phyloP scores from a whole-genome alignment of 2,113 vertebrate species.

The Oreotragus oreotragus region DNA sequence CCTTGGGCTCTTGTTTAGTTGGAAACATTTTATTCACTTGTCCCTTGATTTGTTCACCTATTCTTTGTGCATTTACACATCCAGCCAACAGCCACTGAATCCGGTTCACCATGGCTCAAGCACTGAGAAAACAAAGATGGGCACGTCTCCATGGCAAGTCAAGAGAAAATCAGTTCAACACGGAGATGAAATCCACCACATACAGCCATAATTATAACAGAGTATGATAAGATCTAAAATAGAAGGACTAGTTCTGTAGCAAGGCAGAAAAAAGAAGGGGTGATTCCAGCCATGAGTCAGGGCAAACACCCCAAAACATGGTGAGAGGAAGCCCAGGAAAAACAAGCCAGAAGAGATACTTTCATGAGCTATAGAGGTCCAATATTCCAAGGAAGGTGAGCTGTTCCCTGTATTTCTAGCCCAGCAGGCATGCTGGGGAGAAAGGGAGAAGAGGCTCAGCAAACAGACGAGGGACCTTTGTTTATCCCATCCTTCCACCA shows the following conservation, averaged over 20 bases:
- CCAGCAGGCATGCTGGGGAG: background rate
- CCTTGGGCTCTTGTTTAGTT: background rate
- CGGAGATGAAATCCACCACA: background rate
- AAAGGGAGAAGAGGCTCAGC: background rate
- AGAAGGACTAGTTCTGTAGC: background rate
- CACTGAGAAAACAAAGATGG: background rate
- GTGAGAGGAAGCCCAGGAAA: background rate
- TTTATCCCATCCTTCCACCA: background rate
- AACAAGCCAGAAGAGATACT: fast-evolving
- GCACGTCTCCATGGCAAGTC: background rate
- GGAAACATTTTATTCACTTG: background rate
- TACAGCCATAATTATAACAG: background rate
- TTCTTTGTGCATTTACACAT: background rate
- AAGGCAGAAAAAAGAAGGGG: background rate
- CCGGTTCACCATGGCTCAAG: background rate
- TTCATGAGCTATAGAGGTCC: background rate
- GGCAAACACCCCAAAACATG: background rate
- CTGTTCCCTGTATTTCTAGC: background rate
- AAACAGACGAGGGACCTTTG: background rate
- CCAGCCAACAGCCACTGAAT: background rate
- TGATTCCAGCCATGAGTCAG: background rate
- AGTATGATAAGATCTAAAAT: background rate
- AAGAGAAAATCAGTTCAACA: background rate
- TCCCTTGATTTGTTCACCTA: background rate
- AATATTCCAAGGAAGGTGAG: background rate